A percentile compares a stretch with the other conserved stretches of the same genome.
Conservation (phyloP, 2,797 vertebrate genomes). For the Gallirallus australis region DNA sequence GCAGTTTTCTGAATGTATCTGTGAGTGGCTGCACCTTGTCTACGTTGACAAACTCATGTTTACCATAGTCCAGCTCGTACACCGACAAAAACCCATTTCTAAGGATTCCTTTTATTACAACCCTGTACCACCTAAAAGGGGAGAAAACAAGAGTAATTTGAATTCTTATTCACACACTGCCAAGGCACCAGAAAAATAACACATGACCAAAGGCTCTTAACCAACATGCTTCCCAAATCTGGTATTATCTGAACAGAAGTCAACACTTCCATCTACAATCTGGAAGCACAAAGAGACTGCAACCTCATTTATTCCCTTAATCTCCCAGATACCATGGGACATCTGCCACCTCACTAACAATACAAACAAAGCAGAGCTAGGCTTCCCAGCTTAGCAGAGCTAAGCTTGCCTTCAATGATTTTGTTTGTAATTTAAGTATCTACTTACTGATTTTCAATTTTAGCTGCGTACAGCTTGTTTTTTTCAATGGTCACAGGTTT, state of each 20-base stretch:
- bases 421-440: neutral
- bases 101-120: constrained; percentile 89
- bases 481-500: constrained; percentile 76
- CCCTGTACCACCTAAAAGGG: constrained; percentile 89
- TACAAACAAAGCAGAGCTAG: neutral
- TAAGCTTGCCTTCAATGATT: neutral
- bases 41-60: constrained; percentile 86
- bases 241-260: neutral
- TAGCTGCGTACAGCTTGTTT: constrained; percentile 90
- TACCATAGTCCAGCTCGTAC: constrained; percentile 92
- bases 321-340: neutral
- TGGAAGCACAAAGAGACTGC: neutral
- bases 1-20: constrained; percentile 88
- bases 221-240: neutral
- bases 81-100: constrained; percentile 89
- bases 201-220: neutral
- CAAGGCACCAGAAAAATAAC: neutral
- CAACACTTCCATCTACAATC: neutral
- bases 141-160: neutral
- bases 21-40: constrained; percentile 84
- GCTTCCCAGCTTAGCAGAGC: neutral
- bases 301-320: neutral
- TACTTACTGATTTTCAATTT: constrained; percentile 91
- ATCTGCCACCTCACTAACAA: neutral
- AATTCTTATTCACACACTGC: neutral